Evolutionary conservation across 1,140 invertebrate genomes (phyloP), one percentile per base, ranked within the genome.

Genomic region (Ostrea edulis): DNA sequence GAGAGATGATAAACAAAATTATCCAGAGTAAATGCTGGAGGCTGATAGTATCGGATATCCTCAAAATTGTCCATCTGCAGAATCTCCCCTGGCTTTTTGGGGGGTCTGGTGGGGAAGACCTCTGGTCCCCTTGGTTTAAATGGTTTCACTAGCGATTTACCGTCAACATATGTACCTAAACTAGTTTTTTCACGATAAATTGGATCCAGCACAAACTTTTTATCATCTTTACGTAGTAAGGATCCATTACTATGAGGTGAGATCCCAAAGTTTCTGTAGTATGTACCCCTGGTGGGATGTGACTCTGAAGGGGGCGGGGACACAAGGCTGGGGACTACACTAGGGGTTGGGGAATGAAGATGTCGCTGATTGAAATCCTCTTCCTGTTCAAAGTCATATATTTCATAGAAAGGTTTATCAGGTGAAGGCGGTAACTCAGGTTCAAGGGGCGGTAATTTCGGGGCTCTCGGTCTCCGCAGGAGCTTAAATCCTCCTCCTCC

Each of bases 111-210:
- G 20, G 93, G 93, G 17, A 94, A 91, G 51, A 88, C 87, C 62
- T 93, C 93, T 14, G 93, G 94, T 14, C 93, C 93, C 86, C 93
- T 87, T 14, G 92, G 92, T 88, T 93, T 94, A 84, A 92, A 94
- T 7, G 93, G 92, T 85, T 92, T 93, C 7, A 93, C 90, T 14
- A 94, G 88, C 11, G 91, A 92, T 85, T 94, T 92, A 29, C 92
- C 93, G 91, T 93, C 93, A n/a, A 93, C 91, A 89, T 93, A 93
- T 22, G 91, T 93, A 77, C 93, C 93, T 2, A 93, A 86, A 85
- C 89, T 92, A 85, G 93, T 93, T 71, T 91, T 90, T 71, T 92
- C 92, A 52, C 93, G 81, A 87, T 91, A 94, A 9, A 93, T 58
- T 51, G 93, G 93, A 87, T 94, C 94, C 35, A 94, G 87, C n/a